phyloP scores from a whole-genome alignment of 2,888 invertebrate genomes.

The Polia nebulosa region DNA sequence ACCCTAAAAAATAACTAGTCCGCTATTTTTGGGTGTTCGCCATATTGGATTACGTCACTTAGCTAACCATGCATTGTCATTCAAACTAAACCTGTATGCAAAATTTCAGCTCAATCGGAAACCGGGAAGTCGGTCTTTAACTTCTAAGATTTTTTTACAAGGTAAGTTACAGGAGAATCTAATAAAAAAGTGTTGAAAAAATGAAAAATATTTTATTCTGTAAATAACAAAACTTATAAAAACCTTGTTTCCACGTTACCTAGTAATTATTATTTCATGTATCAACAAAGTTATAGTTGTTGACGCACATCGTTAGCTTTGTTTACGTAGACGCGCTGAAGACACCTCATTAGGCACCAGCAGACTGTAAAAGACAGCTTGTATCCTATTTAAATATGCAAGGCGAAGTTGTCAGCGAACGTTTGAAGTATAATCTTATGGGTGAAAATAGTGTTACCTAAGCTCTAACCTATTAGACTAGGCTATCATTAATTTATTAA shows the following conservation, averaged over 20 bases:
- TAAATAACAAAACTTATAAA: background rate
- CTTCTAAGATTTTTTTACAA: no score
- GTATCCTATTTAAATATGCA: conserved; percentile 52
- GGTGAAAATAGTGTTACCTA: background rate
- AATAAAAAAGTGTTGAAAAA: no score
- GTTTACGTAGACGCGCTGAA: conserved; percentile 45
- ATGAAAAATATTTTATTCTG: background rate
- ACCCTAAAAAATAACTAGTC: no score
- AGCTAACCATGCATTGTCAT: no score
- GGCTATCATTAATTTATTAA: no score
- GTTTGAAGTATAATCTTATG: background rate
- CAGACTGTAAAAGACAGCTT: conserved; percentile 60
- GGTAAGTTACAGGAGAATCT: no score
- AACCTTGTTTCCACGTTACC: background rate
- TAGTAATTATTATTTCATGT: background rate
- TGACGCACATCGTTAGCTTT: conserved; percentile 54
- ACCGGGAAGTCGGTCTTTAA: no score
- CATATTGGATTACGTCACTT: no score
- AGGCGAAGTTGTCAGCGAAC: conserved; percentile 21
- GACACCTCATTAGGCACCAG: conserved; percentile 60
- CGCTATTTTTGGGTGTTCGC: no score
- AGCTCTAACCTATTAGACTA: no score
- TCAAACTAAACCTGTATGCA: no score
- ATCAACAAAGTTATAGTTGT: conserved; percentile 1
- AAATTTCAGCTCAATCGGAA: no score